Evolutionary conservation across 2,888 invertebrate genomes (phyloP), one percentile per base, ranked within the genome.

Genomic region (Epinotia demarniana): DNA sequence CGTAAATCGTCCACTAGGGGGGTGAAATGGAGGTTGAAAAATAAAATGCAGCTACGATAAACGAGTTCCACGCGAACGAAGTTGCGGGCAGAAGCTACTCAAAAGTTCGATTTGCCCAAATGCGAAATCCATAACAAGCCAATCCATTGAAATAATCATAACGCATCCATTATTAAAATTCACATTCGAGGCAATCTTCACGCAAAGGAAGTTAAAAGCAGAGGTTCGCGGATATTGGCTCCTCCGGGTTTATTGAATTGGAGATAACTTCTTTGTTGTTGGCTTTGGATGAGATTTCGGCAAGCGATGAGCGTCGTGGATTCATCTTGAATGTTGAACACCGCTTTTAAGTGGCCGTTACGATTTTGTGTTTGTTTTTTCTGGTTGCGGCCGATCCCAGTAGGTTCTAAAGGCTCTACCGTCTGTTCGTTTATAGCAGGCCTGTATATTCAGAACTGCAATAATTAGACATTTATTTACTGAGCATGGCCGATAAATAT

Each of bases 251-350:
- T 83, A 83, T 82, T 83, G 84, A 85, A 83, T 84, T 82, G 80
- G 82, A 81, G 84, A 85, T 85, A 84, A 83, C 81, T 80, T 83
- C 81, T 82, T 83, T 82, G 83, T 83, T 82, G 81, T 83, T 82
- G 79, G 81, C 79, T 80, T 81, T 79, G 75, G 79, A 81, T 77
- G 79, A 80, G 81, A 78, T 81, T 69, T 73, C 62, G 63, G 61
- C 60, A 39, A 64, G 74, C 73, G 66, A 72, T 76, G 72, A 68
- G 58, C 66, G 63, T 12, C 64, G 68, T 60, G 70, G 70, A 75
- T 75, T 61, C 61, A 62, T 62, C 75, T 72, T 75, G 75, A 75
- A 75, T 75, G 71, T 75, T 75, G 70, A 75, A 66, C 58, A 68
- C 58, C 43, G 64, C 18, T 46, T 66, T 75, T 55, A 71, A 70